phyloP scores from a whole-genome alignment of 2,888 invertebrate species.

The Mayetiola destructor region DNA sequence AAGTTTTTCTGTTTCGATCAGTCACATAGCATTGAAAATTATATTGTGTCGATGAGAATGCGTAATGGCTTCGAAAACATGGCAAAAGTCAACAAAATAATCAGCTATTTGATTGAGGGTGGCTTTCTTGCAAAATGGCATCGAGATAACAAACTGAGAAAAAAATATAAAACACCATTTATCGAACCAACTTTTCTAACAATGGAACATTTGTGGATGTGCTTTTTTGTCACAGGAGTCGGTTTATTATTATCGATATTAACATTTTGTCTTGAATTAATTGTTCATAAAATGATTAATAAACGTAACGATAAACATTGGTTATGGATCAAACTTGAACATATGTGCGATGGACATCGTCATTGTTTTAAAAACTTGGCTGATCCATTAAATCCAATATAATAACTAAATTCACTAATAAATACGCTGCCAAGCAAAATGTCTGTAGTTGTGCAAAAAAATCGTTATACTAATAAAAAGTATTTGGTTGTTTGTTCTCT shows the following conservation, averaged over 20 bases:
- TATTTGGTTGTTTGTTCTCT: no score
- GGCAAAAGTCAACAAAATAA: slow-evolving; percentile 8
- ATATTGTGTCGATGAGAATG: slow-evolving; percentile 15
- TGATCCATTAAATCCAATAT: no score
- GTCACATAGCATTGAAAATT: slow-evolving; percentile 14
- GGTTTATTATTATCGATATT: background rate
- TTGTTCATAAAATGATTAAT: background rate
- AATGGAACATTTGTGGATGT: background rate
- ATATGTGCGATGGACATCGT: background rate
- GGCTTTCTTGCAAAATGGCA: slow-evolving; percentile 16
- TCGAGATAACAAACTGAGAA: background rate
- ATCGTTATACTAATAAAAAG: no score
- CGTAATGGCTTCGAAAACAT: slow-evolving; percentile 14
- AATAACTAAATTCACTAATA: no score
- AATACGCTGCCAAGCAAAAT: no score
- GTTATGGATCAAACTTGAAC: background rate
- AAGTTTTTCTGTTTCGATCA: slow-evolving; percentile 16
- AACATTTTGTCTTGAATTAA: background rate
- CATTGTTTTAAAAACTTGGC: background rate
- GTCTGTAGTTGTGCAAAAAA: no score
- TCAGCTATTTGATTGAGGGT: slow-evolving; percentile 14
- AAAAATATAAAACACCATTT: background rate
- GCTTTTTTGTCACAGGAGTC: background rate
- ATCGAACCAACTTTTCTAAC: background rate
- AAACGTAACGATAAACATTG: background rate